Evolutionary conservation across 2,888 invertebrate species (phyloP).

Genomic region (Diplolepis rosae): DNA sequence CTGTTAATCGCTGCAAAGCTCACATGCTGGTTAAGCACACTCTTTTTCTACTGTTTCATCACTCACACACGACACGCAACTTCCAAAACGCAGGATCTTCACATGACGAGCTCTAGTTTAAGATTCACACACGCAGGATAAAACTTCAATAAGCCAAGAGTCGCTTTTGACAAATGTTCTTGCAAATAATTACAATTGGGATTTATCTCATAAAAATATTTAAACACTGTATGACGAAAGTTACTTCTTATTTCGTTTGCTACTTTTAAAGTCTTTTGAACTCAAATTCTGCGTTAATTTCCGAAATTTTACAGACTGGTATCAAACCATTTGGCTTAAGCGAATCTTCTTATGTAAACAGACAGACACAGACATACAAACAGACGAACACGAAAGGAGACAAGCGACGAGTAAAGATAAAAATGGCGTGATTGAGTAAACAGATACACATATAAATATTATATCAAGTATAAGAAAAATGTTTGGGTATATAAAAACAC

Average conservation of each 20-base stretch:
- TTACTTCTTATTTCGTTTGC: too few relatives aligned
- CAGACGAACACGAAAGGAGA: conserved; percentile 55
- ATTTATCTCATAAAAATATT: too few relatives aligned
- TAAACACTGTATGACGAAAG: too few relatives aligned
- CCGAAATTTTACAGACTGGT: not conserved
- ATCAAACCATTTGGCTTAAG: not conserved
- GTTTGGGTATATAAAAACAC: conserved; percentile 41
- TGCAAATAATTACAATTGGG: not conserved
- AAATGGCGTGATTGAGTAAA: conserved; percentile 32
- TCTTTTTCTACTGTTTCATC: conserved; percentile 54
- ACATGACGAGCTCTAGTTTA: conserved; percentile 37
- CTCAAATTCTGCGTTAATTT: too few relatives aligned
- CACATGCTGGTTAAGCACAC: conserved; percentile 74
- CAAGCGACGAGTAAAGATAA: conserved; percentile 54
- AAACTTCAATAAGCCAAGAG: not conserved
- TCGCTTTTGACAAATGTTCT: not conserved
- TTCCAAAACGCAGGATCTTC: conserved; percentile 16
- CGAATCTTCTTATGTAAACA: not conserved
- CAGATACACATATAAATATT: conserved; percentile 55
- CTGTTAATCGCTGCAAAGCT: conserved; percentile 74
- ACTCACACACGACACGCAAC: conserved; percentile 51
- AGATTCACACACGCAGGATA: conserved; percentile 41
- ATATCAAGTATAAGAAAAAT: conserved; percentile 55
- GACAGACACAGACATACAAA: conserved; percentile 56
- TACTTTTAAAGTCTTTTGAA: too few relatives aligned